Evolutionary conservation across 2,888 invertebrate genomes (phyloP), one percentile per base, ranked within the genome.

Genomic region (Notodonta dromedarius): DNA sequence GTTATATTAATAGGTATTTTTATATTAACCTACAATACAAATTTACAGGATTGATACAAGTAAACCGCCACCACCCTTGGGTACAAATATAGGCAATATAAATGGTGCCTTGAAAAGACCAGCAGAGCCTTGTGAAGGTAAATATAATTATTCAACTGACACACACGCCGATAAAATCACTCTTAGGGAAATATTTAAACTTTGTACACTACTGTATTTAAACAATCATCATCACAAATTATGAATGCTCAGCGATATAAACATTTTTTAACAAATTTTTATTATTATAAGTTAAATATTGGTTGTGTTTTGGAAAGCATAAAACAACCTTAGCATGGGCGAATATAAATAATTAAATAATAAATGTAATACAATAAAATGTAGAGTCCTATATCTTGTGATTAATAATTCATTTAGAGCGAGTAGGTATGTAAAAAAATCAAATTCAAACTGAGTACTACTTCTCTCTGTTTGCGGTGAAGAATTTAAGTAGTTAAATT

Each of bases 61-160:
- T 40, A 80, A 74, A 57, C 91, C 91, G 9, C 91, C 91, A 4
- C 91, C 91, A 0, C 80, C 84, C 16, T 57, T 88, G 35, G 78
- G 78, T 7, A 56, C 64, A 55, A 72, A 70, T 14, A 73, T 67
- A 46, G 7, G 32, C 12, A 60, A 7, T 24, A 57, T 60, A 63
- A 81, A 63, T 69, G 71, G 70, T 50, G 59, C 65, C 5, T n/a
- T 71, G 0, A 88, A 87, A 71, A 74, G 86, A 52, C 13, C 73
- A 59, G 61, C 66, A 35, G 78, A 74, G 44, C 59, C 65, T 9
- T 51, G 57, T 58, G 81, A 80, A 74, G 87, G 87, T 86, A 78
- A 78, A 67, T 64, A 56, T 63, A 39, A 62, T 51, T 32, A 56
- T 32, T 48, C 62, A 61, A 54, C 44, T 57, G 35, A 51, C 59